A percentile compares a stretch with the other conserved stretches of the same genome.
Conservation (phyloP, 2,797 vertebrate genomes). For the Microctenopoma stevenorrisi region DNA sequence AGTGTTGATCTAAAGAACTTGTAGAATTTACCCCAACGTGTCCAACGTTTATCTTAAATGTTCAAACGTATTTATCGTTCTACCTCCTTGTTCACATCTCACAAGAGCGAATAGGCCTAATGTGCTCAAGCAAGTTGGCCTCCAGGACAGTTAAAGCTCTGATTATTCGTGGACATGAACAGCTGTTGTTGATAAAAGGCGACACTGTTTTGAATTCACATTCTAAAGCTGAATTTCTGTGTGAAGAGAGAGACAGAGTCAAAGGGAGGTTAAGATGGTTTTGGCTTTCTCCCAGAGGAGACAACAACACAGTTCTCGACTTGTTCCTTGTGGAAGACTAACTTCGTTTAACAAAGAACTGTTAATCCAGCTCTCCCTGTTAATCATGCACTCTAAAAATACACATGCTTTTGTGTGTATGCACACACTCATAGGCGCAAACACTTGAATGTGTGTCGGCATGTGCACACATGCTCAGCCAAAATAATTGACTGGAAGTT, state of each 20-base stretch:
- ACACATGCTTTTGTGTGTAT: constrained; percentile 3
- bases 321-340: constrained; percentile 34
- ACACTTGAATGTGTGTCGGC: background rate
- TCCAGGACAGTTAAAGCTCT: too few relatives aligned
- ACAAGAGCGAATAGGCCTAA: constrained; percentile 36
- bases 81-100: background rate
- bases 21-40: background rate
- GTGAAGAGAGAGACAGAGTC: constrained; percentile 5
- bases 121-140: background rate
- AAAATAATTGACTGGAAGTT: constrained; percentile 70
- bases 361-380: constrained; percentile 42
- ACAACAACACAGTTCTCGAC: constrained; percentile 10
- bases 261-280: constrained; percentile 11
- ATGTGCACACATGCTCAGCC: constrained; percentile 10
- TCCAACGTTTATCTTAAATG: constrained; percentile 11
- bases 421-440: background rate
- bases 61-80: constrained; percentile 22
- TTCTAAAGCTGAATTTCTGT: constrained; percentile 4
- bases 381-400: constrained; percentile 20
- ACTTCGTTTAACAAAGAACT: constrained; percentile 64
- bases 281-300: constrained; percentile 2
- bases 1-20: background rate
- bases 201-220: background rate
- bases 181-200: constrained; percentile 7
- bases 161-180: constrained; percentile 7